Base-by-base conservation (phyloP, 92 coral and sea anemone genomes). In the Micromussa lordhowensis region DNA sequence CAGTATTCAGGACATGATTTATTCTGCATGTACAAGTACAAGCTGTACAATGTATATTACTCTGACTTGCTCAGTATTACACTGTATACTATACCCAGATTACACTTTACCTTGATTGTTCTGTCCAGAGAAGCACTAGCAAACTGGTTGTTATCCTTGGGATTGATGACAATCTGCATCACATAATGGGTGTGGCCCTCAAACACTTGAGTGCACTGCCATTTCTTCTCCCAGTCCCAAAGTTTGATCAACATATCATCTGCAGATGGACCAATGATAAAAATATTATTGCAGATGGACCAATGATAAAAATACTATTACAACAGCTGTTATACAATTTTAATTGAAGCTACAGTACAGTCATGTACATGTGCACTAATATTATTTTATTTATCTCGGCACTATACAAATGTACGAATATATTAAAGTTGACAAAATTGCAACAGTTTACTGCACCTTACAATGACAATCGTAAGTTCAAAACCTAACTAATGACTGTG, bases 191-290 rank as follows among this genome's bases (percentile, higher is more conserved):
- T 95, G 88, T 98, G 99, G 48, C 99, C 99, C 72, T 98, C 99
- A 94, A 98, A 98, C 85, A 98, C 98, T 90, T 98, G 99, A 22
- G 92, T 94, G 29, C 96, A 93, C 63, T 95, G 99, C 99, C 99
- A 97, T 81, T 97, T 97, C 90, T 97, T 97, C 66, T 97, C 99
- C 99, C 99, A 97, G 91, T 97, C 98, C 99, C 99, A 97, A 24
- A 97, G 92, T 78, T 97, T 97, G 91, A 97, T 94, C 89, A 97
- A 75, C 99, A 97, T 97, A 75, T 97, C 99, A 93, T 97, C 99
- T 97, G 87, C 40, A 85, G 66, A 71, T 18, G 1, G 16, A 71
- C 18, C 34, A 71, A 71, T 1, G 13, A 13, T 2, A 3, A 58
- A 58, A 55, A 35, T 30, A 30, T n/a, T n/a, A n/a, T n/a, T 97